phyloP scores from a whole-genome alignment of 2,113 vertebrate species.

The Elephas maximus region DNA sequence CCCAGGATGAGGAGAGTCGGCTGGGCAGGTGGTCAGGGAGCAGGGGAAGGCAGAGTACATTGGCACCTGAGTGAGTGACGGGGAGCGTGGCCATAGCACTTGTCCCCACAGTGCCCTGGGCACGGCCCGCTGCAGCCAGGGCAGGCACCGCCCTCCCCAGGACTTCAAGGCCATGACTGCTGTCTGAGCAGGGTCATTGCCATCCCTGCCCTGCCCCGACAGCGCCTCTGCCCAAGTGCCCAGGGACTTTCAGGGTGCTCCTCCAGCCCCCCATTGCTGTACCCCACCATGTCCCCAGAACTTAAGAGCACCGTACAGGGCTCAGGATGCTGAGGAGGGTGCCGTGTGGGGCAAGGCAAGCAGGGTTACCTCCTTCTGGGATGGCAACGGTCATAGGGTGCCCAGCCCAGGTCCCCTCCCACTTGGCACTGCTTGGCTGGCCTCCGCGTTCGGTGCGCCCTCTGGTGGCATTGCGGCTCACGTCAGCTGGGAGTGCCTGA shows the following conservation, averaged over 20 bases:
- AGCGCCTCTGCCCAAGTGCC: neutral
- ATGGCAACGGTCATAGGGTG: neutral
- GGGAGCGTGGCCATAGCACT: neutral
- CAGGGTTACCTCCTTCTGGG: neutral
- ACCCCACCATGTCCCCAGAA: neutral
- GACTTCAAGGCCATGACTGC: neutral
- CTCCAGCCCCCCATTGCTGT: neutral
- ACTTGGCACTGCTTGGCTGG: neutral
- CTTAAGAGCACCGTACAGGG: rapidly evolving
- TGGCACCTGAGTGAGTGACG: neutral
- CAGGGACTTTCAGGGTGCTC: neutral
- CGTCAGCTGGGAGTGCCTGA: neutral
- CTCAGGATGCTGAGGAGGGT: neutral
- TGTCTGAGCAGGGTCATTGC: rapidly evolving
- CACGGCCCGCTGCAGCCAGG: neutral
- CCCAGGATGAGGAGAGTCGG: neutral
- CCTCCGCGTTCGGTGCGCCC: conserved; percentile 44
- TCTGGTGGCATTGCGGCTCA: conserved; percentile 39
- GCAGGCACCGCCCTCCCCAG: rapidly evolving
- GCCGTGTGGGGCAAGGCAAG: neutral
- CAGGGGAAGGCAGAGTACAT: rapidly evolving
- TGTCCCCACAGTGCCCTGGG: neutral
- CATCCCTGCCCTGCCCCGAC: neutral
- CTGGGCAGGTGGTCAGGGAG: neutral
- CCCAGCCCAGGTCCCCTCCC: neutral